These are phyloP conservation scores for Lutjanus campechanus DNA, from an alignment of 2,797 vertebrate genomes.

Conservation along the genomic window DNA sequence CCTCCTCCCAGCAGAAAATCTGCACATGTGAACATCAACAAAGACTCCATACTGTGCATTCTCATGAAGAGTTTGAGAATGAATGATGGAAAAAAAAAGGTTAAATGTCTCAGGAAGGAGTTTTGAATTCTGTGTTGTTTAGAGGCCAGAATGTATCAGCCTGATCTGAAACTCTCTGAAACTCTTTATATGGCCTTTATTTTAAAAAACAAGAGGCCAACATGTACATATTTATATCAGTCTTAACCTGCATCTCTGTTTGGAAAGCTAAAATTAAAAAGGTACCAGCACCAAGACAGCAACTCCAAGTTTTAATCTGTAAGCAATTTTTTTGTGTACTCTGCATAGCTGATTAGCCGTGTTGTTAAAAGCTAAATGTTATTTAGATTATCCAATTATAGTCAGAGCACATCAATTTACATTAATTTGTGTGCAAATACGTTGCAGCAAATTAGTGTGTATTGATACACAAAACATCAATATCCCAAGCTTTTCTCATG, in stretches of 20 bases:
- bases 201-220: no score
- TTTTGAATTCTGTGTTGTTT: not conserved
- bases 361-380: conserved; percentile 11
- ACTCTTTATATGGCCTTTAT: not conserved
- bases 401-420: conserved; percentile 11
- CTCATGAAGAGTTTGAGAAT: not conserved
- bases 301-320: not conserved
- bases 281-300: not conserved
- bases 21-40: not conserved
- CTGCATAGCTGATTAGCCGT: conserved; percentile 29
- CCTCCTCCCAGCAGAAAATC: conserved; percentile 10
- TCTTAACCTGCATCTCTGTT: no score
- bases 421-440: conserved; percentile 14
- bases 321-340: not conserved
- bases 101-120: not conserved
- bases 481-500: not conserved
- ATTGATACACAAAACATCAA: conserved; percentile 9
- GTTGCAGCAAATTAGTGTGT: conserved; percentile 15
- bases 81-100: not conserved
- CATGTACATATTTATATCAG: no score
- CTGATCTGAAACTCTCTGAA: not conserved
- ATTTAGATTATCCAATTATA: conserved; percentile 29
- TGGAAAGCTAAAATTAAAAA: not conserved
- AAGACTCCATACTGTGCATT: not conserved
- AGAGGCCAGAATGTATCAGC: not conserved